Conservation (phyloP, 1,140 invertebrate species). For the Pogonomyrmex barbatus region DNA sequence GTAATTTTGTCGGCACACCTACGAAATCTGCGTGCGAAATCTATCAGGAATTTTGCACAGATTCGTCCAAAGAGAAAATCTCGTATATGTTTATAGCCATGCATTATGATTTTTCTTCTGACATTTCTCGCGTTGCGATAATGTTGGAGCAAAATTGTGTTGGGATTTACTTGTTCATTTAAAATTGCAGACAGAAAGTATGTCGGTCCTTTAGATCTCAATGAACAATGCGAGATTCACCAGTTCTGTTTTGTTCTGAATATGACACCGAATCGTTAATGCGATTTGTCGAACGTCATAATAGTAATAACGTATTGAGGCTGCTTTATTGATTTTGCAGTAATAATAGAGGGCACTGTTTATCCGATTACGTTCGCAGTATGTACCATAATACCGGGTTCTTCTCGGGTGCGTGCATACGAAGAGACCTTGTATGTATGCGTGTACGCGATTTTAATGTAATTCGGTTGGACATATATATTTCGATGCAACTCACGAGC, state of each 20-base stretch:
- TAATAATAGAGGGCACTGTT: constrained; percentile 57
- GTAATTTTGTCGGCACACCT: background rate
- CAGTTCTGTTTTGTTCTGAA: constrained; percentile 4
- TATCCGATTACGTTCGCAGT: constrained; percentile 55
- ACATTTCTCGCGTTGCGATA: background rate
- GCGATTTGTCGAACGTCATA: constrained; percentile 58
- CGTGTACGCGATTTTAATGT: constrained; percentile 39
- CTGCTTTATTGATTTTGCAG: constrained; percentile 56
- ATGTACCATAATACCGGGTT: constrained; percentile 39
- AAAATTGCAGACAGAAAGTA: constrained; percentile 1
- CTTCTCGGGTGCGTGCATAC: background rate
- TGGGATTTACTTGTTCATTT: constrained; percentile 20
- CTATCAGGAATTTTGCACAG: background rate
- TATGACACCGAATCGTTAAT: constrained; percentile 35
- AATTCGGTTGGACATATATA: constrained; percentile 46
- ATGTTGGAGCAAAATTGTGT: background rate
- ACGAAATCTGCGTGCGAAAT: background rate
- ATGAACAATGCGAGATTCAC: constrained; percentile 26
- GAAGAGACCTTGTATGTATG: background rate
- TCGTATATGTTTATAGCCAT: background rate
- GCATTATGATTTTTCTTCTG: constrained; percentile 20
- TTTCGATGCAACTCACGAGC: constrained; percentile 29
- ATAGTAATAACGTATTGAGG: constrained; percentile 53
- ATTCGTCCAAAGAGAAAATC: constrained; percentile 23
- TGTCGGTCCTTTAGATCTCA: background rate